phyloP scores from a whole-genome alignment of 2,797 vertebrate genomes.

The Spatula clypeata region DNA sequence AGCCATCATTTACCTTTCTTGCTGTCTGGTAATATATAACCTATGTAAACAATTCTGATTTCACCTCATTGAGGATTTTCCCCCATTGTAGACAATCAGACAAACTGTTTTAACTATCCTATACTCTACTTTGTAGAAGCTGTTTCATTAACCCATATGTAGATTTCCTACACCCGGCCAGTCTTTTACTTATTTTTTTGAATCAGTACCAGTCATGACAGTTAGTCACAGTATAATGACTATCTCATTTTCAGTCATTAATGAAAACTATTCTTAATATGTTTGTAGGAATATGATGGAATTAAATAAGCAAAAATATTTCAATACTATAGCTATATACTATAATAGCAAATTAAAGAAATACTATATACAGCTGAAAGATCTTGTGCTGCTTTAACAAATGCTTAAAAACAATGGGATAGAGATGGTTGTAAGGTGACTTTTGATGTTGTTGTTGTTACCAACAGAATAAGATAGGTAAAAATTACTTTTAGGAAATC shows the following conservation, averaged over 20 bases:
- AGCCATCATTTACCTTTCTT: not conserved
- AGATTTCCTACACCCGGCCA: not conserved
- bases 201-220: not conserved
- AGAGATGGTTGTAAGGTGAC: not conserved
- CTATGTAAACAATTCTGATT: not conserved
- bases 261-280: not conserved
- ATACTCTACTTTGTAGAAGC: not conserved
- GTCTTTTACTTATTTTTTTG: not conserved
- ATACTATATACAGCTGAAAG: not conserved
- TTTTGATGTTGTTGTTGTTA: not conserved
- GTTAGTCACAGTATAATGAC: not conserved
- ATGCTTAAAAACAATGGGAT: not conserved
- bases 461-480: not conserved
- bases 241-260: not conserved
- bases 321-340: not conserved
- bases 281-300: not conserved
- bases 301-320: not conserved
- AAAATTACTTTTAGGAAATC: conserved; percentile 10
- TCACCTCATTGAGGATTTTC: not conserved
- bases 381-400: not conserved
- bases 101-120: not conserved
- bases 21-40: not conserved
- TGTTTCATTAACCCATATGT: not conserved
- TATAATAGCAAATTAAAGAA: not conserved
- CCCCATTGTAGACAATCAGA: not conserved